Evolutionary conservation across 2,888 invertebrate genomes (phyloP), one percentile per base, ranked within the genome.

Genomic region (Phyllotreta cruciferae): DNA sequence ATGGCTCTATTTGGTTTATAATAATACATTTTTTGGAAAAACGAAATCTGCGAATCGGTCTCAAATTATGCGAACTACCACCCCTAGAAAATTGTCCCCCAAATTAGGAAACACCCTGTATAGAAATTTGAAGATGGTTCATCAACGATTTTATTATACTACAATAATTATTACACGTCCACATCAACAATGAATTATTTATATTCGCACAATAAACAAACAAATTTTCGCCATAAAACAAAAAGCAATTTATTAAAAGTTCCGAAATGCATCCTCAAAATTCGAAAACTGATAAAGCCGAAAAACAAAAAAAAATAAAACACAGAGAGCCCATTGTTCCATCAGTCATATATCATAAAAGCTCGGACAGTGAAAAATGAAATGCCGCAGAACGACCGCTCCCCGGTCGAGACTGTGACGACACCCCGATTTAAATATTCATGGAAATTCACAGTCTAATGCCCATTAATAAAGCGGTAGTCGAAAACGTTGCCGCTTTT

Each of bases 281-380:
- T 54, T 53, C 42, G 37, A 57, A 52, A 54, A 54, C 64, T 60
- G 66, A 62, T 62, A 65, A 65, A 68, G 65, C 63, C 62, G 44
- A 60, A 24, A 24, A 24, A 24, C 24, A 4, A 60, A 60, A 44
- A 63, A 52, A 60, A 60, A 60, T 52, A 60, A 60, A 60, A 52
- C 44, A 60, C 34, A 60, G 55, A 60, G 55, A 58, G 58, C 39
- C 63, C 50, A 60, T 60, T 60, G 60, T 60, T 60, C 60, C 60
- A 60, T 60, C 60, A 60, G 62, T 72, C 74, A 75, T 77, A 74
- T 74, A 77, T 77, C 77, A 77, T 75, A 63, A 56, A 56, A 65
- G 69, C 71, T 67, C 69, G 73, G 75, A 76, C 75, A 76, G 73
- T 73, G 75, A 76, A 74, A 75, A 76, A 77, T 75, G 75, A 73